Base-by-base conservation (phyloP, 2,797 vertebrate species). In the Gallinago stenura region DNA sequence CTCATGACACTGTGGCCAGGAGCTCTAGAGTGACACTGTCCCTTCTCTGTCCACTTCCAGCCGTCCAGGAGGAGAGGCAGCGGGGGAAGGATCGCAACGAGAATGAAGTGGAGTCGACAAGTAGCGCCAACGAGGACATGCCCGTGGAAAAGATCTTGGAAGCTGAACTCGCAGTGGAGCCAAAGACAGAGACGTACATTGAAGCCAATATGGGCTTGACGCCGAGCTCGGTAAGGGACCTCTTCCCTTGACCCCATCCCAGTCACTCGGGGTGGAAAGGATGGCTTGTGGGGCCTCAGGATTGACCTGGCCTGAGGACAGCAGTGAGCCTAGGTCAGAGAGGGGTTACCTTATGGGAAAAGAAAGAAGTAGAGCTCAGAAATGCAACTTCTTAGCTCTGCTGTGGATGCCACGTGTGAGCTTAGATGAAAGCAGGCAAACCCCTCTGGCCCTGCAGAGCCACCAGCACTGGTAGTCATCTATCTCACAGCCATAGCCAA, bases 131-230 rank as follows among this genome's bases (percentile, higher is more conserved):
- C 0, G 99, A 99, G 97, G 99, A 99, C 98, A 99, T 99, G 99
- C 99, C 99, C 0, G 99, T 99, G 97, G 99, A 99, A 97, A 99
- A 99, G 98, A 99, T 99, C 80, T 98, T 99, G 97, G 99, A 99
- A 88, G 99, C 99, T 0, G 99, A 99, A 96, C 98, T 99, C 7
- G 99, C 99, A 0, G 99, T 99, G 68, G 99, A 99, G 95, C 99
- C 99, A 98, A 99, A 99, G 98, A 99, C 99, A 0, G 99, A 99
- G 98, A 99, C 99, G 2, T 99, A 99, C 96, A 99, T 99, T 9
- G 99, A 99, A 97, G 99, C 99, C 19, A 99, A 98, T 94, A 98
- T 99, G 91, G 99, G 99, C 35, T 97, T 99, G 95, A 98, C 98
- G 9, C 99, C 99, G 35, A 99, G 98, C 97, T 99, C 99, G 96